Evolutionary conservation across 2,113 vertebrate genomes (phyloP).

Genomic region (Dunckerocampus dactyliophorus): DNA sequence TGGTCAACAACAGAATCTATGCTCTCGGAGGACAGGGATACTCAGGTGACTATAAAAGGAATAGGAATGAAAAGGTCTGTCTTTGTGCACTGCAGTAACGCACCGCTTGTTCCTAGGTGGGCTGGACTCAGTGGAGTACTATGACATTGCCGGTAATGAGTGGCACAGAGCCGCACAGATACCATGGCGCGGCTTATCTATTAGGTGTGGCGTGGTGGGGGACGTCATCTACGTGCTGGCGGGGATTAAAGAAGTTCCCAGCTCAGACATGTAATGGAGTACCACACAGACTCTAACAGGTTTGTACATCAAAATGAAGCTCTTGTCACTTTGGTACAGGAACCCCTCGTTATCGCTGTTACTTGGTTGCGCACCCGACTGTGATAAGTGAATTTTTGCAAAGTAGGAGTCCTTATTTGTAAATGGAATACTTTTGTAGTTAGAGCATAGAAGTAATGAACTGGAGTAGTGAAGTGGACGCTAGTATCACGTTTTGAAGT

Average conservation of each 20-base stretch:
- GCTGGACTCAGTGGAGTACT: conserved; percentile 93
- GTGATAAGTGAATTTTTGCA: no score
- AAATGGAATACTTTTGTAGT: no score
- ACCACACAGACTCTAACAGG: conserved; percentile 91
- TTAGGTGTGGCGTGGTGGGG: conserved; percentile 93
- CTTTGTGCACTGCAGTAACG: no score
- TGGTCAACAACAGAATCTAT: conserved; percentile 95
- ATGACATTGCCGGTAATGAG: conserved; percentile 89
- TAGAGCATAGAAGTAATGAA: no score
- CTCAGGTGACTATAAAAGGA: conserved; percentile 71
- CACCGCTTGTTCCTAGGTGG: conserved; percentile 83
- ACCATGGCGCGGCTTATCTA: conserved; percentile 94
- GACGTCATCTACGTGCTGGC: conserved; percentile 90
- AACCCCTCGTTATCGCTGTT: no score
- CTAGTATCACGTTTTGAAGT: no score
- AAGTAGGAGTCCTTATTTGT: no score
- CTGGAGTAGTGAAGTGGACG: no score
- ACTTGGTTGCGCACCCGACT: no score
- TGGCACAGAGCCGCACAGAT: conserved; percentile 90
- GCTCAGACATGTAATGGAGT: conserved; percentile 91
- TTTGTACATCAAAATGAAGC: conserved; percentile 73
- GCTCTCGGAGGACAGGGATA: conserved; percentile 93
- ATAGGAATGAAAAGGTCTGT: no score
- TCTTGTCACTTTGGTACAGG: no score
- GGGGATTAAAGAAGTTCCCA: conserved; percentile 95